Evolutionary conservation across 2,888 invertebrate species (phyloP).

Genomic region (Lypha dubia): DNA sequence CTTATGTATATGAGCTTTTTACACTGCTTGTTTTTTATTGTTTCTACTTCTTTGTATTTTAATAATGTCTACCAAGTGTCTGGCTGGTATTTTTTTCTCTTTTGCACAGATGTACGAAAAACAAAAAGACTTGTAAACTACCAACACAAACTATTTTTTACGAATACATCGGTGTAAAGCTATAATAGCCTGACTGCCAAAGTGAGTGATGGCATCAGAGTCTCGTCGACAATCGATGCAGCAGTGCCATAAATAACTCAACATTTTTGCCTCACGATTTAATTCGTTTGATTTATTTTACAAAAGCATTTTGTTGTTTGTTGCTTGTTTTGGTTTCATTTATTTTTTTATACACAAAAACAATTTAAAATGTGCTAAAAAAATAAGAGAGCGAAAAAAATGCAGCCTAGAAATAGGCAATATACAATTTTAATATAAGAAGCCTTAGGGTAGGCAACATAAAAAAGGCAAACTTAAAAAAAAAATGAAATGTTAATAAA

Average conservation of each 20-base stretch:
- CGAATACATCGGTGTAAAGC: slow-evolving; percentile 1
- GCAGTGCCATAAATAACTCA: slow-evolving; percentile 64
- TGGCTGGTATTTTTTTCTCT: slow-evolving; percentile 22
- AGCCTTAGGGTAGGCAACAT: slow-evolving; percentile 20
- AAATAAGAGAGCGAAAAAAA: background rate
- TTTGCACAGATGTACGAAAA: background rate
- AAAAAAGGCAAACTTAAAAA: background rate
- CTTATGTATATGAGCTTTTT: background rate
- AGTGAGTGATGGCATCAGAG: slow-evolving; percentile 44
- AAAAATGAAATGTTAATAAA: background rate
- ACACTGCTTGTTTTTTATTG: too few species aligned
- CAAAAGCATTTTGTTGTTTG: background rate
- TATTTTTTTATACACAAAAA: slow-evolving; percentile 8
- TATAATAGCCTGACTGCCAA: slow-evolving; percentile 42
- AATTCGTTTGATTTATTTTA: slow-evolving; percentile 49
- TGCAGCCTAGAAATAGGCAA: background rate
- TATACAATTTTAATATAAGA: background rate
- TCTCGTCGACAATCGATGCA: slow-evolving; percentile 38
- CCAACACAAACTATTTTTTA: slow-evolving; percentile 41
- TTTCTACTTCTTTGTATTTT: slow-evolving; percentile 38
- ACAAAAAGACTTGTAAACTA: background rate
- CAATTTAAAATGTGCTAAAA: slow-evolving; percentile 35
- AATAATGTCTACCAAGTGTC: slow-evolving; percentile 68
- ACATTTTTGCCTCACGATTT: slow-evolving; percentile 48
- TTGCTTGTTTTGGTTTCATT: background rate